These are phyloP conservation scores for Prietella phreatophila DNA, from an alignment of 2,113 vertebrate genomes.

Conservation along the genomic window DNA sequence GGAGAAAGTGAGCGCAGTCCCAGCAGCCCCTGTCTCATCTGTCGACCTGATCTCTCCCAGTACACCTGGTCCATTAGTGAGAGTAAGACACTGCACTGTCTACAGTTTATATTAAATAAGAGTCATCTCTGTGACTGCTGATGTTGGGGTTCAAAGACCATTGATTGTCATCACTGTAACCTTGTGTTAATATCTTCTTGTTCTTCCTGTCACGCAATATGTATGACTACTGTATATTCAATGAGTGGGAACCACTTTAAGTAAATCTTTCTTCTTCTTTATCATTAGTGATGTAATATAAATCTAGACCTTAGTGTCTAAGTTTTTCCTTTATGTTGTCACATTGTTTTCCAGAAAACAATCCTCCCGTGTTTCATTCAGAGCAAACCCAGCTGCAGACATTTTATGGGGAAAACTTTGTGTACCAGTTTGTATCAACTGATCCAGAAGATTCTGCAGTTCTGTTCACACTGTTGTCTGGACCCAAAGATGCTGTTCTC, in stretches of 20 bases:
- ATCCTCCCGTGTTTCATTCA: conserved; percentile 75
- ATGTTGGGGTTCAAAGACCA: neutral
- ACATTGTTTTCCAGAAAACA: conserved; percentile 73
- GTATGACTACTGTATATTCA: neutral
- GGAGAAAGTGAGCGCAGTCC: conserved; percentile 76
- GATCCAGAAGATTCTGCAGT: conserved; percentile 83
- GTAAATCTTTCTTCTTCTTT: neutral
- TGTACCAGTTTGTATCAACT: conserved; percentile 79
- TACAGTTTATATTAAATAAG: neutral
- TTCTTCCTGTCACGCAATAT: neutral
- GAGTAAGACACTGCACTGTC: conserved; percentile 66
- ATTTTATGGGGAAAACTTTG: conserved; percentile 81
- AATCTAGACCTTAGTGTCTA: neutral
- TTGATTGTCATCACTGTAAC: neutral
- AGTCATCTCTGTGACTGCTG: neutral
- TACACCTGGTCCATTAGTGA: conserved; percentile 81
- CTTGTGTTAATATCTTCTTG: neutral
- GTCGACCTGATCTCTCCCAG: conserved; percentile 79
- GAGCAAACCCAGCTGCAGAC: conserved; percentile 66
- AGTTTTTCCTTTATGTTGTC: neutral
- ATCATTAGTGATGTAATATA: neutral
- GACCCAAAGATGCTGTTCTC: conserved; percentile 75
- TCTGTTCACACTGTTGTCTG: conserved; percentile 76
- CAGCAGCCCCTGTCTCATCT: conserved; percentile 78
- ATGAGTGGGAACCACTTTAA: neutral